These are phyloP conservation scores for Oxyruncus cristatus DNA, from an alignment of 2,113 vertebrate genomes.

Conservation along the genomic window DNA sequence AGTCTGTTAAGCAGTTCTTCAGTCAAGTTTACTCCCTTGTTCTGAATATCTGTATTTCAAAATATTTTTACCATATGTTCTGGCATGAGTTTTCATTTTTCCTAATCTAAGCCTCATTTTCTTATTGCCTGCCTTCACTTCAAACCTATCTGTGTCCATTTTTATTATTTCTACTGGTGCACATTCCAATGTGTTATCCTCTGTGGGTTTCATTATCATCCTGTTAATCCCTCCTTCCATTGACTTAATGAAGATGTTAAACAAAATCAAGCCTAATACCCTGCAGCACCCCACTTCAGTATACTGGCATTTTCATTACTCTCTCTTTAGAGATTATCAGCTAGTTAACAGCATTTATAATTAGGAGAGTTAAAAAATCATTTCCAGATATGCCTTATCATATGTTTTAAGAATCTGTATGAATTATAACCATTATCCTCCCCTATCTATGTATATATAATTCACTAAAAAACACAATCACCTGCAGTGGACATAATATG, in stretches of 20 bases:
- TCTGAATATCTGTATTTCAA: constrained; percentile 8
- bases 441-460: neutral
- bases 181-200: constrained; percentile 38
- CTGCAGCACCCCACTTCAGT: constrained; percentile 1
- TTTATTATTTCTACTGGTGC: constrained; percentile 31
- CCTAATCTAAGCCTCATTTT: neutral
- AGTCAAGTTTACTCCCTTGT: neutral
- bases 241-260: constrained; percentile 69
- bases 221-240: constrained; percentile 53
- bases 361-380: constrained; percentile 4
- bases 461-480: neutral
- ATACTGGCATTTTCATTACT: constrained; percentile 40
- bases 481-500: neutral
- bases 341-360: constrained; percentile 39
- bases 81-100: constrained; percentile 12
- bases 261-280: constrained; percentile 57
- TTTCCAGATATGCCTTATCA: neutral
- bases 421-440: neutral
- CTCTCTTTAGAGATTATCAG: neutral
- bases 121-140: constrained; percentile 23
- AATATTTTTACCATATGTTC: constrained; percentile 12
- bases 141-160: constrained; percentile 21
- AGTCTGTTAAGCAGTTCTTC: neutral
- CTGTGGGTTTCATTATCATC: constrained; percentile 58
- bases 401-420: neutral